These are phyloP conservation scores for Amphilophus citrinellus DNA, from an alignment of 2,113 vertebrate genomes.

Conservation along the genomic window DNA sequence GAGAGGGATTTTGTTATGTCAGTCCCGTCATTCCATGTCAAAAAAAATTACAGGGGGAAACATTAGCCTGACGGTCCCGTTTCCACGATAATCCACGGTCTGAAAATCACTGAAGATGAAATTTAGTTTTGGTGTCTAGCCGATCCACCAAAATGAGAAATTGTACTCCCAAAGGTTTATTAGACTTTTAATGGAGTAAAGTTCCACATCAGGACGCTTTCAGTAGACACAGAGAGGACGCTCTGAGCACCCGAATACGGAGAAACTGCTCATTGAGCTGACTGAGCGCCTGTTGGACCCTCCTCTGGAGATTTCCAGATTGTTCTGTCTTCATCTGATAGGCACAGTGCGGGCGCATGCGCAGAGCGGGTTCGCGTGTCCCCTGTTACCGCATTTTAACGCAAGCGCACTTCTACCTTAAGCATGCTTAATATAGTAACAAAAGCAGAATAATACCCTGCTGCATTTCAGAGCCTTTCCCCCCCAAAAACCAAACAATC, in stretches of 20 bases:
- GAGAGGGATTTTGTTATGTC: slow-evolving; percentile 40
- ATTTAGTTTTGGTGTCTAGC: slow-evolving; percentile 63
- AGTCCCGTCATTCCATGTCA: slow-evolving; percentile 60
- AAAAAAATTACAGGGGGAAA: slow-evolving; percentile 57
- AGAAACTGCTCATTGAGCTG: slow-evolving; percentile 22
- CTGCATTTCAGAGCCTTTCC: slow-evolving; percentile 38
- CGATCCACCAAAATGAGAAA: slow-evolving; percentile 69
- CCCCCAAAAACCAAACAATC: neutral
- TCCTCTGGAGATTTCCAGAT: slow-evolving; percentile 60
- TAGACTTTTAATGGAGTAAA: slow-evolving; percentile 50
- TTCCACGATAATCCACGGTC: slow-evolving; percentile 72
- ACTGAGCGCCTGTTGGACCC: neutral
- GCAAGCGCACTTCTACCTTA: slow-evolving; percentile 68
- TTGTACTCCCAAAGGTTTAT: slow-evolving; percentile 72
- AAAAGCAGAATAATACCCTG: slow-evolving; percentile 53
- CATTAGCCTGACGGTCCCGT: slow-evolving; percentile 57
- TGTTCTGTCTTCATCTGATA: slow-evolving; percentile 58
- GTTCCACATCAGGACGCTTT: slow-evolving; percentile 59
- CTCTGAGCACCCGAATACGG: slow-evolving; percentile 15
- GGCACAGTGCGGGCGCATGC: slow-evolving; percentile 56
- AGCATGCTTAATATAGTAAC: slow-evolving; percentile 69
- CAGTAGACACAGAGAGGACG: slow-evolving; percentile 32
- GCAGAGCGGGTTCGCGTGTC: slow-evolving; percentile 9
- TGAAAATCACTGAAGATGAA: slow-evolving; percentile 55
- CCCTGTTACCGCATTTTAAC: slow-evolving; percentile 74